These are phyloP conservation scores for Ramphastos sulfuratus DNA, from an alignment of 2,113 vertebrate species.

Conservation along the genomic window DNA sequence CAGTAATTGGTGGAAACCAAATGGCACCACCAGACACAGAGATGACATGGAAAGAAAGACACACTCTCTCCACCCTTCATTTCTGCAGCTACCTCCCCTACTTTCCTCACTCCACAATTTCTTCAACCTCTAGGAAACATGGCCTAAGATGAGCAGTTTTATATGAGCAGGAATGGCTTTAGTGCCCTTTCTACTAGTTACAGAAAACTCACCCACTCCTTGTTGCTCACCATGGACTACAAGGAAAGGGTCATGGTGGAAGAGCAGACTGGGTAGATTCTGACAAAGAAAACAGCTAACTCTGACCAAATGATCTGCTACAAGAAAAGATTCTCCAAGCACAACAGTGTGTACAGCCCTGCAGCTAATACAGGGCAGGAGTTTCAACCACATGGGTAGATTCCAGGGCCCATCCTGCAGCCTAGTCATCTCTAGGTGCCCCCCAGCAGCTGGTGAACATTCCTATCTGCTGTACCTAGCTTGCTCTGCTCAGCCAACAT, in stretches of 20 bases:
- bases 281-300: not conserved
- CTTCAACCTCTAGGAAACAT: not conserved
- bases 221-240: rapidly evolving
- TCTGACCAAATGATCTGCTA: not conserved
- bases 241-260: not conserved
- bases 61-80: not conserved
- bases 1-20: not conserved
- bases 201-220: not conserved
- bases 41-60: not conserved
- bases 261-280: not conserved
- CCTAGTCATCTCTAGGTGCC: rapidly evolving
- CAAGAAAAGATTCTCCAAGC: not conserved
- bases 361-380: not conserved
- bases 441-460: not conserved
- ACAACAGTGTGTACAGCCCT: not conserved
- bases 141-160: not conserved
- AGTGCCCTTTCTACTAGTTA: not conserved
- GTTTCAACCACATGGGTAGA: not conserved
- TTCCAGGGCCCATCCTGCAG: rapidly evolving
- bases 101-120: not conserved
- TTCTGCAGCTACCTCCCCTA: not conserved
- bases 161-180: not conserved
- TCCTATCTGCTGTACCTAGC: not conserved
- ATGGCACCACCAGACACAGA: not conserved
- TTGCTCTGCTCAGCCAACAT: not conserved